Evolutionary conservation across 2,113 vertebrate genomes (phyloP).

Genomic region (Chitala chitala): DNA sequence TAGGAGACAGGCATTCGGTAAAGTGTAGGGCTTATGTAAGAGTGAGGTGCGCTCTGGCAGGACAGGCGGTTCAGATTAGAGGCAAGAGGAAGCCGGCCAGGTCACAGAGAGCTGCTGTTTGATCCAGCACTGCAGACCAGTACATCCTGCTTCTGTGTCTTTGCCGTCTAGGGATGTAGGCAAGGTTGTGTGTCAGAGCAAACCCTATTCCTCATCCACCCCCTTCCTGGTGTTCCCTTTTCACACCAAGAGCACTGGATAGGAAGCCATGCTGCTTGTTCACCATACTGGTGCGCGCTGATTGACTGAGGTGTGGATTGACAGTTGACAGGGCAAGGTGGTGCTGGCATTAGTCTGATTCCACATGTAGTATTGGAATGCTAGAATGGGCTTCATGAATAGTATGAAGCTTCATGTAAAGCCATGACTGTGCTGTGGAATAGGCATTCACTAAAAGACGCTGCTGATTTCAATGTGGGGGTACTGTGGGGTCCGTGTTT

Average conservation of each 20-base stretch:
- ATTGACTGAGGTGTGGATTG: too few species aligned
- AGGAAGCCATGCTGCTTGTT: not conserved
- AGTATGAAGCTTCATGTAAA: too few species aligned
- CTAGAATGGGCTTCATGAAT: too few species aligned
- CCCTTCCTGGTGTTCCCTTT: not conserved
- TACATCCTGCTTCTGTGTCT: not conserved
- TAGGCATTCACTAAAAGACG: too few species aligned
- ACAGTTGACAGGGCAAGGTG: too few species aligned
- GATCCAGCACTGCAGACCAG: not conserved
- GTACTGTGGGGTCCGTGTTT: too few species aligned
- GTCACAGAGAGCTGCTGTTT: not conserved
- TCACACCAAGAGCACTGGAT: not conserved
- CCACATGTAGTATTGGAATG: too few species aligned
- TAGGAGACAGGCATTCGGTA: not conserved
- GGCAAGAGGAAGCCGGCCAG: not conserved
- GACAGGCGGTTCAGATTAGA: slow-evolving; percentile 1
- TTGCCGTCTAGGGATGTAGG: not conserved
- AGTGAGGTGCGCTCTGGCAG: slow-evolving; percentile 19
- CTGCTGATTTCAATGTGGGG: too few species aligned
- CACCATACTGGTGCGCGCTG: not conserved
- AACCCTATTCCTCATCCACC: not conserved
- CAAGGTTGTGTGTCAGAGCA: not conserved
- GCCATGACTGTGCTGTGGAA: too few species aligned
- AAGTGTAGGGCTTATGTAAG: not conserved
- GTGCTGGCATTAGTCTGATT: too few species aligned